A percentile compares a stretch with the other conserved stretches of the same genome.
Conservation (phyloP, 2,888 invertebrate genomes). For the Sinohyriopsis cumingii region DNA sequence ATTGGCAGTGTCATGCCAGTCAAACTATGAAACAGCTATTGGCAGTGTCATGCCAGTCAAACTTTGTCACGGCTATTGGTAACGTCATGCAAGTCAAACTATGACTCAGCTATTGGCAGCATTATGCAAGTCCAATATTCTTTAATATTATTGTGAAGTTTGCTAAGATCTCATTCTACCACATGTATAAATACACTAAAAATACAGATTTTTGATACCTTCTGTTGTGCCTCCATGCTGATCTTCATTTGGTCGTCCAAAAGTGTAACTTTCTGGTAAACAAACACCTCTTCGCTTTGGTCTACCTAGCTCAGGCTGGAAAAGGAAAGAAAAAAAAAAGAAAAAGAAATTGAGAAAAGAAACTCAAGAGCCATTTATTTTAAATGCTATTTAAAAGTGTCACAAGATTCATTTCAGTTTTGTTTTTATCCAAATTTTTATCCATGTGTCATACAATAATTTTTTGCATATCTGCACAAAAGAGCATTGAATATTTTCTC, state of each 20-base stretch:
- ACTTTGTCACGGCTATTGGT: too few relatives aligned
- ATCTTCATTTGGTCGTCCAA: conserved; percentile 59
- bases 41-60: too few relatives aligned
- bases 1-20: too few relatives aligned
- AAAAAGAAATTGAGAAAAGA: not conserved
- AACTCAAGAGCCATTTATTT: not conserved
- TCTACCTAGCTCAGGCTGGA: conserved; percentile 60
- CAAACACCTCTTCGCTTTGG: conserved; percentile 61
- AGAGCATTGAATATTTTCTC: too few relatives aligned
- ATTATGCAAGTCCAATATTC: too few relatives aligned
- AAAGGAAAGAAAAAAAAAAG: conserved; percentile 13
- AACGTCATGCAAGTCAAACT: too few relatives aligned
- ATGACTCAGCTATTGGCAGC: too few relatives aligned
- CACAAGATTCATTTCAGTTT: not conserved
- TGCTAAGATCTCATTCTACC: not conserved
- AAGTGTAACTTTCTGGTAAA: conserved; percentile 50
- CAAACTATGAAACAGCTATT: too few relatives aligned
- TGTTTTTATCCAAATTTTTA: not conserved
- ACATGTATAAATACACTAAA: not conserved
- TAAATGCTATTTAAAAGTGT: not conserved
- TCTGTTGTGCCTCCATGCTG: conserved; percentile 61
- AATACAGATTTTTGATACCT: conserved; percentile 41
- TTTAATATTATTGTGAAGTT: too few relatives aligned
- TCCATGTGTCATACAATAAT: not conserved
- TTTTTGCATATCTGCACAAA: not conserved